Conservation (phyloP, 2,797 vertebrate genomes). For the Euthynnus affinis region DNA sequence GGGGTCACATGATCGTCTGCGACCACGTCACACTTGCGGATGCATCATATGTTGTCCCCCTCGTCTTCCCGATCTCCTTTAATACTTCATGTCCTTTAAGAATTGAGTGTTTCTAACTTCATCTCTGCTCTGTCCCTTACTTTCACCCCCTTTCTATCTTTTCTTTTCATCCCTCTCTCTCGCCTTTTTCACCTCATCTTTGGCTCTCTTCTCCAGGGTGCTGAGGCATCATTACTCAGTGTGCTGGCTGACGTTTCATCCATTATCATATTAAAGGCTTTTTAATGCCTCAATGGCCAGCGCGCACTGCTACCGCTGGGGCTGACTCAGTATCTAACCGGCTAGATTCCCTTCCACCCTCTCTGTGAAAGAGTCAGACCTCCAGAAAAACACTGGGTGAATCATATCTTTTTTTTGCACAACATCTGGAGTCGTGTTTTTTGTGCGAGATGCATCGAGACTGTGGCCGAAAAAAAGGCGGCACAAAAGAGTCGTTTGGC, state of each 20-base stretch:
- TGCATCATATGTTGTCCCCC: slow-evolving; percentile 4
- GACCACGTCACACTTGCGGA: slow-evolving; percentile 34
- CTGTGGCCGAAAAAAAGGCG: slow-evolving; percentile 17
- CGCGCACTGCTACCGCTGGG: slow-evolving; percentile 49
- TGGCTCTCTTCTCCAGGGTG: slow-evolving; percentile 71
- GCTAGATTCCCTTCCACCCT: slow-evolving; percentile 54
- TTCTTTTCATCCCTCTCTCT: slow-evolving; percentile 36
- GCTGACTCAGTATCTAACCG: slow-evolving; percentile 61
- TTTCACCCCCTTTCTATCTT: slow-evolving; percentile 36
- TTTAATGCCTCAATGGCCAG: slow-evolving; percentile 78
- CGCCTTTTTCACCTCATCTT: slow-evolving; percentile 68
- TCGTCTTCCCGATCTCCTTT: slow-evolving; percentile 24
- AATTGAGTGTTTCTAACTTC: slow-evolving; percentile 30
- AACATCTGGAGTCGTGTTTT: slow-evolving; percentile 18
- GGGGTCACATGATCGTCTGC: slow-evolving; percentile 35
- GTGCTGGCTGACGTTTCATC: slow-evolving; percentile 71
- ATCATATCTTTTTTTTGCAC: slow-evolving; percentile 38
- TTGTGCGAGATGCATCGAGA: slow-evolving; percentile 26
- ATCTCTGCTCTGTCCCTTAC: slow-evolving; percentile 24
- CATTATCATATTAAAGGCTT: slow-evolving; percentile 86
- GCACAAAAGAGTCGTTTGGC: slow-evolving; percentile 33
- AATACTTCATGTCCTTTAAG: slow-evolving; percentile 60
- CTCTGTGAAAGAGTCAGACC: slow-evolving; percentile 54
- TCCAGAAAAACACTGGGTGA: slow-evolving; percentile 38
- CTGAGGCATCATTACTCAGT: slow-evolving; percentile 76